These are phyloP conservation scores for Epinephelus coioides DNA, from an alignment of 2,797 vertebrate genomes.

Conservation along the genomic window DNA sequence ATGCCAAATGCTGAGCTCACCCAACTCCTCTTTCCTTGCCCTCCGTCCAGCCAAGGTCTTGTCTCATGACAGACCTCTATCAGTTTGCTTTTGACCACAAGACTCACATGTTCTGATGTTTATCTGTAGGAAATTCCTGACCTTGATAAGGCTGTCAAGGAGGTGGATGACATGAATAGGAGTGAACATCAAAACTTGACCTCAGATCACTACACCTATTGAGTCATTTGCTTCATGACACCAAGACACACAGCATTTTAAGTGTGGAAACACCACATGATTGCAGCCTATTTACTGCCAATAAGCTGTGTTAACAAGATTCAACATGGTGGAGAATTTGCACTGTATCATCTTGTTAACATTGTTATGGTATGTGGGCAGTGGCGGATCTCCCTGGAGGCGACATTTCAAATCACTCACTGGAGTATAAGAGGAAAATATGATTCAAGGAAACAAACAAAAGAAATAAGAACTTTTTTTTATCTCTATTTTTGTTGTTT, in stretches of 20 bases:
- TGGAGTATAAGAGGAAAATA: too few species aligned
- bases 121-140: slow-evolving; percentile 34
- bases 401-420: too few species aligned
- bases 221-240: background rate
- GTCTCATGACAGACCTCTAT: slow-evolving; percentile 40
- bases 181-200: background rate
- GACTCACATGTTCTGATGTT: slow-evolving; percentile 44
- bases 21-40: slow-evolving; percentile 32
- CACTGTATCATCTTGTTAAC: background rate
- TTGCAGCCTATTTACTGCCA: background rate
- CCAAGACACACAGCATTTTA: background rate
- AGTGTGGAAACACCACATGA: background rate
- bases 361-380: background rate
- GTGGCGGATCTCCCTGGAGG: too few species aligned
- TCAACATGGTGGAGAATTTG: background rate
- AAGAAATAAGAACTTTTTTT: too few species aligned
- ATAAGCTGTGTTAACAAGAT: background rate
- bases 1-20: slow-evolving; percentile 67
- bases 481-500: too few species aligned
- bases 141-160: slow-evolving; percentile 13
- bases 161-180: background rate
- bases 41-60: slow-evolving; percentile 7
- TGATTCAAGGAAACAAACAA: too few species aligned
- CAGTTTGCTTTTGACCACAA: background rate
- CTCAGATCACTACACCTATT: background rate